Evolutionary conservation across 2,888 invertebrate genomes (phyloP).

Genomic region (Phymatocera aterrima): DNA sequence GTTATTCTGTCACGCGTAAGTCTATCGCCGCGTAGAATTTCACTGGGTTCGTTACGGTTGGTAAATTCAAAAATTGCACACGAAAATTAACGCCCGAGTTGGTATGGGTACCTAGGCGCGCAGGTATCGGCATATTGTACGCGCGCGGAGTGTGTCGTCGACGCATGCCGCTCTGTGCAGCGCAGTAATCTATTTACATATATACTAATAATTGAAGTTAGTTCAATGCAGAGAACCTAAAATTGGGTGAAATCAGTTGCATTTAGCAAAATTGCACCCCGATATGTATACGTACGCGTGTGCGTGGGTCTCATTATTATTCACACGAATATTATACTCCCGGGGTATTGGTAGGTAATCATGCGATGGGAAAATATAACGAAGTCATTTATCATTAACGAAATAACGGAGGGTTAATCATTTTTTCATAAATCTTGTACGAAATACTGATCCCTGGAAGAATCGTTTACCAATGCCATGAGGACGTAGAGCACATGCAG

Average conservation of each 20-base stretch:
- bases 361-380: not conserved
- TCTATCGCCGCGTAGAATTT: too few species aligned
- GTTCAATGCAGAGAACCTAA: not conserved
- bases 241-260: conserved; percentile 35
- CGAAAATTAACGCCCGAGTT: not conserved
- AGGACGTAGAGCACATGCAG: too few species aligned
- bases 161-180: not conserved
- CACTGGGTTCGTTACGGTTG: not conserved
- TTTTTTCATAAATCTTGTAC: too few species aligned
- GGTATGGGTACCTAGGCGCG: too few species aligned
- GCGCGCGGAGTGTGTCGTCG: not conserved
- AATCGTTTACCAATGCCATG: too few species aligned
- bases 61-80: not conserved
- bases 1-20: too few species aligned
- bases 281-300: too few species aligned
- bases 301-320: conserved; percentile 1
- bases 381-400: not conserved
- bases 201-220: conserved; percentile 11
- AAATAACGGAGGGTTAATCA: too few species aligned
- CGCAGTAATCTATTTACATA: conserved; percentile 20
- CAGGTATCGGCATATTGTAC: too few species aligned
- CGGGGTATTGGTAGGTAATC: too few species aligned
- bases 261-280: conserved; percentile 30
- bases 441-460: too few species aligned
- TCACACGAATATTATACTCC: conserved; percentile 26